Conservation (phyloP, 2,113 vertebrate genomes). For the Lutjanus erythropterus region DNA sequence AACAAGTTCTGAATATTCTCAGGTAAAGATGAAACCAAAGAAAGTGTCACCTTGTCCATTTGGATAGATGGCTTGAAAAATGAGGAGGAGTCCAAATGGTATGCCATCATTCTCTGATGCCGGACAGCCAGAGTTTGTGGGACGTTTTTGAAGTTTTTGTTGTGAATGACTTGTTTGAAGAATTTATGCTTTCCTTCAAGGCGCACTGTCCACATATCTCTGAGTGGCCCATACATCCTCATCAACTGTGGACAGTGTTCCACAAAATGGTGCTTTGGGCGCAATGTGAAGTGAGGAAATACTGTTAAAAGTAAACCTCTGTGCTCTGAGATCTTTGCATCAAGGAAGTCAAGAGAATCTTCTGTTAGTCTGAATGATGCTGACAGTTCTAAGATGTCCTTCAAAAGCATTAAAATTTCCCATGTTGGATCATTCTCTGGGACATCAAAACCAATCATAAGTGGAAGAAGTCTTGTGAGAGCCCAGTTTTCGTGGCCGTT, state of each 20-base stretch:
- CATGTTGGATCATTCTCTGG: constrained; percentile 5
- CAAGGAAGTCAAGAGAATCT: constrained; percentile 10
- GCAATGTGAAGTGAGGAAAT: constrained; percentile 6
- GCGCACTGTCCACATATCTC: constrained; percentile 19
- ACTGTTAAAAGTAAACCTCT: background rate
- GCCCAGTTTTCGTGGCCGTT: constrained; percentile 2
- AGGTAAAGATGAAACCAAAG: too few relatives aligned
- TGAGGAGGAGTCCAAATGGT: too few relatives aligned
- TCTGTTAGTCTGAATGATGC: background rate
- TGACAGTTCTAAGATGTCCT: constrained; percentile 10
- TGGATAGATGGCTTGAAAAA: too few relatives aligned
- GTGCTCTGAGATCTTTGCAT: constrained; percentile 17
- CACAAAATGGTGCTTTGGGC: constrained; percentile 23
- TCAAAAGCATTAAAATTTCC: constrained; percentile 19
- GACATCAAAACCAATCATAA: constrained; percentile 11
- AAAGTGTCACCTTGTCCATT: too few relatives aligned
- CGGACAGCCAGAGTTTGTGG: background rate
- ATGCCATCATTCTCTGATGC: constrained; percentile 22
- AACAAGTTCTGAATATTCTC: too few relatives aligned
- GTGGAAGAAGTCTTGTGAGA: background rate
- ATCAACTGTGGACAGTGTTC: constrained; percentile 20
- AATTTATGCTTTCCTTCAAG: background rate
- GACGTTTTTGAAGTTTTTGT: constrained; percentile 22
- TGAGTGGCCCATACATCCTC: background rate
- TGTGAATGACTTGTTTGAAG: constrained; percentile 16